Evolutionary conservation across 2,113 vertebrate species (phyloP).

Genomic region (Anoura caudifer): DNA sequence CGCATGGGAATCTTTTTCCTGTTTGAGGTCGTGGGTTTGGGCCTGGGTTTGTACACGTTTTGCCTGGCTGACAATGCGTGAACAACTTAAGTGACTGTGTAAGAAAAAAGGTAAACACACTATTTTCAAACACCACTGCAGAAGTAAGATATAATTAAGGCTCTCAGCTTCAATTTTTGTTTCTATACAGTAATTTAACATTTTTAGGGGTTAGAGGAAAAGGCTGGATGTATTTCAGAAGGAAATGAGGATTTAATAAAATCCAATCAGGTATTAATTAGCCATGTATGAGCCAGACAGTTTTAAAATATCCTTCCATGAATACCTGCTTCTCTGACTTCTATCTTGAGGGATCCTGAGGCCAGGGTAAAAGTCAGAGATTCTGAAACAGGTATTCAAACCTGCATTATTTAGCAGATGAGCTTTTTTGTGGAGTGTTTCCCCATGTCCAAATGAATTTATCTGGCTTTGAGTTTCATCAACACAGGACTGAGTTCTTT

Average conservation of each 20-base stretch:
- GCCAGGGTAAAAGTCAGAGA: slow-evolving; percentile 72
- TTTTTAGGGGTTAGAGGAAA: slow-evolving; percentile 3
- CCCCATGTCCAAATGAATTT: slow-evolving; percentile 65
- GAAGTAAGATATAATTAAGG: slow-evolving; percentile 21
- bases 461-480: slow-evolving; percentile 59
- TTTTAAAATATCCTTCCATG: slow-evolving; percentile 61
- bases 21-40: background rate
- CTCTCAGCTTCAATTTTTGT: slow-evolving; percentile 28
- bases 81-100: slow-evolving; percentile 20
- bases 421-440: slow-evolving; percentile 75
- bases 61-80: background rate
- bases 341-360: slow-evolving; percentile 67
- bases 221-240: slow-evolving; percentile 60
- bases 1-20: background rate
- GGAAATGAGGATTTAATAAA: slow-evolving; percentile 72
- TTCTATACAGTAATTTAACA: slow-evolving; percentile 36
- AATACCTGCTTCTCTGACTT: slow-evolving; percentile 77
- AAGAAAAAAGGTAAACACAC: slow-evolving; percentile 7
- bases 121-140: background rate
- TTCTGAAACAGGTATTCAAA: slow-evolving; percentile 82
- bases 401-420: slow-evolving; percentile 78
- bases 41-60: background rate
- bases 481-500: slow-evolving; percentile 55
- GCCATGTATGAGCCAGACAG: slow-evolving; percentile 74
- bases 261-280: slow-evolving; percentile 79